Evolutionary conservation across 2,888 invertebrate species (phyloP), one percentile per base, ranked within the genome.

Genomic region (Coecobrya sp.): DNA sequence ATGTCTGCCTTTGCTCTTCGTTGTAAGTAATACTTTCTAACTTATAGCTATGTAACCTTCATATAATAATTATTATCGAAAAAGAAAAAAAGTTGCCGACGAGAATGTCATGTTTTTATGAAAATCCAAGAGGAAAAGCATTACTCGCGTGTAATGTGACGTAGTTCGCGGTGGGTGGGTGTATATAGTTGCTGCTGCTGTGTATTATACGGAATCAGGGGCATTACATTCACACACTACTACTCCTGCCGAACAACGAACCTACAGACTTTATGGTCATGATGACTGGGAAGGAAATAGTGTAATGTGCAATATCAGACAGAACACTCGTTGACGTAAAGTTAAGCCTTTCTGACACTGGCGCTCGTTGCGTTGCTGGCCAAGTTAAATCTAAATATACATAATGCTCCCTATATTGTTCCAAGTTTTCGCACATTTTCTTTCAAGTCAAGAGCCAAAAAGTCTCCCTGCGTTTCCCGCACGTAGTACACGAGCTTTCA

Each of bases 371-470:
- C 68, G 30, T 68, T 76, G 36, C n/a, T 16, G 59, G 30, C 36
- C 8, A 62, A 49, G 25, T 25, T 27, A 79, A 22, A 49, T 42
- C 76, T 27, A 55, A 52, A 84, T 68, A 30, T 13, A 30, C 68
- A 30, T 68, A 30, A 45, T 16, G 45, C 27, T 76, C 25, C 45
- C n/a, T 59, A 52, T 59, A 42, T 76, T 76, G 42, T 45, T 76
- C 76, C 76, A 59, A 84, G 22, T 85, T 85, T 85, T 68, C 42
- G 68, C 85, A 85, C 85, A 85, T 68, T 85, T 59, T 65, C 25
- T 45, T 16, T 68, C 36, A 10, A 30, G 45, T 68, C 36, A 59
- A 84, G 84, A 65, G 68, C 22, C 85, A 68, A 68, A 22, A 68
- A 65, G 82, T 36, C 45, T 76, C 22, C 49, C 45, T 49, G 25